Base-by-base conservation (phyloP, 2,797 vertebrate species). In the Crenichthys baileyi region DNA sequence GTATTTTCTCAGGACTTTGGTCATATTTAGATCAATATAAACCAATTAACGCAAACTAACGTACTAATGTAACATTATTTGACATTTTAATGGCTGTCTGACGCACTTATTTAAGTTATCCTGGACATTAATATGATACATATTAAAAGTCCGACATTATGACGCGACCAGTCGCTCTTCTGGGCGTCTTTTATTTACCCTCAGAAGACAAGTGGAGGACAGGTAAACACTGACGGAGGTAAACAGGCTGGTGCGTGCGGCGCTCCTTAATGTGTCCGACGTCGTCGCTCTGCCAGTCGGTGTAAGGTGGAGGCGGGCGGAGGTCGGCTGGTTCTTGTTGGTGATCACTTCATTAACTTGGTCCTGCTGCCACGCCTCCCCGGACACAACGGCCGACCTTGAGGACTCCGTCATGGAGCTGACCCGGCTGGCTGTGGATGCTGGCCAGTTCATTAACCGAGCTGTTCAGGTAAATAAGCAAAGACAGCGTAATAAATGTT, bases 361-460 rank as follows among this genome's bases (percentile, higher is more conserved):
- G 71, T 78, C 63, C 0, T 12, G 15, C 56, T 51, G 63, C 20
- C n/a, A 39, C 2, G 51, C 41, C 0, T 24, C 73, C 0, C 44
- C 56, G 68, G 74, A 48, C 65, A 71, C 76, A 1, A 76, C 60
- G 74, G 77, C 70, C 83, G 90, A 92, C 91, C 90, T 91, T 88
- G 84, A 72, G 44, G 82, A 61, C 75, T 70, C 58, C 46, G 80
- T 1, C 81, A 99, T 99, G 98, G 97, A 99, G 87, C 93, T 98
- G 90, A 97, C 96, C 53, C 97, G 96, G 77, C 72, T 98, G 80
- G 97, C 96, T 20, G 97, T 96, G 26, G 97, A 97, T 81, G 97
- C 97, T 0, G 97, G 97, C 60, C 97, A 97, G 82, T 96, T 97
- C 89, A 95, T 99, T 79, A 98, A 97, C 90, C 96, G 97, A 0